Conservation (phyloP, 2,113 vertebrate species). For the Petromus typicus region DNA sequence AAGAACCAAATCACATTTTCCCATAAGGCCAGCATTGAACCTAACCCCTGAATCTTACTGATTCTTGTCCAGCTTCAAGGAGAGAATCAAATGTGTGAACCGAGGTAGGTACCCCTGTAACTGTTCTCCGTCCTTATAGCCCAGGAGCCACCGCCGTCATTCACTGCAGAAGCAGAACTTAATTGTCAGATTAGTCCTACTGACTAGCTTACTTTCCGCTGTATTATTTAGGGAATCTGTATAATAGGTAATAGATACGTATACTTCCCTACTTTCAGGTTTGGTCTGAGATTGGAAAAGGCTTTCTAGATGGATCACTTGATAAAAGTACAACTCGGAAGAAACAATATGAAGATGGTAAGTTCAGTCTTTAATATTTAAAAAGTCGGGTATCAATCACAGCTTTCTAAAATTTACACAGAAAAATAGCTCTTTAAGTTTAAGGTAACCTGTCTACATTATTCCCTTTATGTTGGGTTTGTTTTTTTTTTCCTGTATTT, state of each 20-base stretch:
- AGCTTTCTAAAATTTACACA: neutral
- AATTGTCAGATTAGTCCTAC: neutral
- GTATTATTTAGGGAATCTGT: neutral
- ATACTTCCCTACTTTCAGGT: slow-evolving; percentile 88
- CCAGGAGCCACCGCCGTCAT: too few species aligned
- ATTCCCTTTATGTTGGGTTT: neutral
- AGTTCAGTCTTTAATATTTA: slow-evolving; percentile 76
- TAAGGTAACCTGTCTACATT: neutral
- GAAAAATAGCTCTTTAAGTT: slow-evolving; percentile 32
- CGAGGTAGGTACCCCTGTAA: neutral
- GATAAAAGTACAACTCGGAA: slow-evolving; percentile 95
- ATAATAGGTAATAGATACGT: neutral
- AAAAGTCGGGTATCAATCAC: neutral
- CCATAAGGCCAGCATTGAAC: neutral
- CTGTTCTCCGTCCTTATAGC: neutral
- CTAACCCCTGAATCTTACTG: neutral
- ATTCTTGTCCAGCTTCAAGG: neutral
- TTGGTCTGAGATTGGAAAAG: slow-evolving; percentile 98
- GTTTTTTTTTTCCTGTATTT: neutral
- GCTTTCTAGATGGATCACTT: slow-evolving; percentile 96
- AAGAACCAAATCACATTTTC: neutral
- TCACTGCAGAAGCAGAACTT: neutral
- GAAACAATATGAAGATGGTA: slow-evolving; percentile 93
- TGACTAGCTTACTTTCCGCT: neutral
- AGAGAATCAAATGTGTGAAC: neutral